A percentile compares a stretch with the other conserved stretches of the same genome.
Conservation (phyloP, 2,797 vertebrate species). For the Mastacembelus armatus region DNA sequence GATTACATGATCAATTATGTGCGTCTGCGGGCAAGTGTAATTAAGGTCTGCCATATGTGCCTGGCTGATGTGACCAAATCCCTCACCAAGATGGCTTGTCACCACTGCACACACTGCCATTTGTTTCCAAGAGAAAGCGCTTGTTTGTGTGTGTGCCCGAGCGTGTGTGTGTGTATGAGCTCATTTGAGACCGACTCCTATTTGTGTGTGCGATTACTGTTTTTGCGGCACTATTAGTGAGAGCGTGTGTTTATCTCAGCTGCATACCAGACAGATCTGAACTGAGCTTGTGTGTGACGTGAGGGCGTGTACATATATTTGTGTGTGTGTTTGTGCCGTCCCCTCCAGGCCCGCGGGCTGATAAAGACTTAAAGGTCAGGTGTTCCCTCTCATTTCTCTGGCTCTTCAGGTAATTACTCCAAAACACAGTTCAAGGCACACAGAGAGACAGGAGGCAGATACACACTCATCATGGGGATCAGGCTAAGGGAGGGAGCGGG, state of each 20-base stretch:
- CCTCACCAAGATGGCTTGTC: slow-evolving; percentile 63
- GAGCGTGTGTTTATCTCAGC: slow-evolving; percentile 29
- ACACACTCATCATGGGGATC: slow-evolving; percentile 58
- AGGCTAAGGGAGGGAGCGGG: slow-evolving; percentile 29
- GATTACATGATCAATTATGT: slow-evolving; percentile 83
- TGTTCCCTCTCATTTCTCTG: slow-evolving; percentile 65
- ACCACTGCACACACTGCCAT: slow-evolving; percentile 34
- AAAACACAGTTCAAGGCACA: slow-evolving; percentile 66
- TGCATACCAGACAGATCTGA: slow-evolving; percentile 21
- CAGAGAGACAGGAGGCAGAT: slow-evolving; percentile 59
- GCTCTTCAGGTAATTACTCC: slow-evolving; percentile 77
- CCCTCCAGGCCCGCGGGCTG: slow-evolving; percentile 46
- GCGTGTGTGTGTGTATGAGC: background rate
- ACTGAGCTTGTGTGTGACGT: slow-evolving; percentile 37
- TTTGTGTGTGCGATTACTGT: slow-evolving; percentile 42
- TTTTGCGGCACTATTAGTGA: slow-evolving; percentile 27
- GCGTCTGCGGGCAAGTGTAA: slow-evolving; percentile 72
- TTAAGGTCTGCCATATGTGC: slow-evolving; percentile 76
- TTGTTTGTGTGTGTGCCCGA: background rate
- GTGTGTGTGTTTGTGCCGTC: slow-evolving; percentile 29
- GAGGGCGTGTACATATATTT: slow-evolving; percentile 4
- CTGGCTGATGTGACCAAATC: slow-evolving; percentile 67
- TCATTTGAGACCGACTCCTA: slow-evolving; percentile 15
- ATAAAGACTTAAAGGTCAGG: slow-evolving; percentile 78
- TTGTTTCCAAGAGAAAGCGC: slow-evolving; percentile 53